Evolutionary conservation across 1,140 invertebrate species (phyloP), one percentile per base, ranked within the genome.

Genomic region (Apis dorsata): DNA sequence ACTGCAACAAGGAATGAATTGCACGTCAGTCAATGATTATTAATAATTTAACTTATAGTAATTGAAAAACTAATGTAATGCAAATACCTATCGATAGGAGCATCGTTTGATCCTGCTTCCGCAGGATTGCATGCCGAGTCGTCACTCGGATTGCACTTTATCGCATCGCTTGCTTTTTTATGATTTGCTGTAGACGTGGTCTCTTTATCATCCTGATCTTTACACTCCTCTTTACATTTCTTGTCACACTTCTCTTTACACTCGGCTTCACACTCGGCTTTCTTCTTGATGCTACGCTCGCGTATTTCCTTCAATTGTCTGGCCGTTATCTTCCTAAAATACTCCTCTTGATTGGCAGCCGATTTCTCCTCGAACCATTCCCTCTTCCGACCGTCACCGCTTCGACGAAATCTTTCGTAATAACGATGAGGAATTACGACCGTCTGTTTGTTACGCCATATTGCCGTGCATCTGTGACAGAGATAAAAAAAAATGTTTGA

Each of bases 1-100:
- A 49, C 88, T 94, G 69, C 68, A 92, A 75, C 86, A 93, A 63
- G 91, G 89, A 76, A 88, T 93, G 88, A 94, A 94, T 86, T 94
- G 93, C 91, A 91, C 92, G 93, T 94, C 78, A 93, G 92, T 4
- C 10, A 10, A 69, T 12, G 21, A 49, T 11, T 24, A 28, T 4
- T 13, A 13, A 24, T 51, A 44, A 44, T 44, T 44, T 44, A 34
- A 7, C 34, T 44, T 44, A 44, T 44, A 44, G 34, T 44, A 44
- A 44, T 53, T 11, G 51, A 44, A 5, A 44, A 44, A 44, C 34
- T 44, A 44, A 4, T 44, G 34, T 34, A 34, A 34, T 34, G 51
- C 5, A 12, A 34, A 2, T 44, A 44, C 34, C 34, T 44, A 7
- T 44, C 34, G 34, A 44, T 44, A 7, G 34, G 34, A 44, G 5